Conservation (phyloP, 2,888 invertebrate species). For the Petrolisthes cinctipes region DNA sequence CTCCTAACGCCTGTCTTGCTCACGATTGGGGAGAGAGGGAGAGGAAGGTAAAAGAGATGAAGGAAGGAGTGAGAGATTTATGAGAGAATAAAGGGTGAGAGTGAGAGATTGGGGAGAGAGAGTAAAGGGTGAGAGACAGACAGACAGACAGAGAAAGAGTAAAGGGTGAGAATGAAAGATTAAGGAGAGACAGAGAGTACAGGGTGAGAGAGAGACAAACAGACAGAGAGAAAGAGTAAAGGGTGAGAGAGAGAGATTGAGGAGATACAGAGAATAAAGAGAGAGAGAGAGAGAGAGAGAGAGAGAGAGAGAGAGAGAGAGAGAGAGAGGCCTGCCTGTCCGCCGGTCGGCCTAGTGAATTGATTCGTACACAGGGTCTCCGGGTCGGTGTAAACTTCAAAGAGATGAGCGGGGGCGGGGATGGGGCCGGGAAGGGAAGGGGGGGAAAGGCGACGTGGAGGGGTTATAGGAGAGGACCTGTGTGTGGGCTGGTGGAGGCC, state of each 20-base stretch:
- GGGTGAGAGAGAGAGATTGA: neutral
- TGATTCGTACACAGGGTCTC: constrained; percentile 38
- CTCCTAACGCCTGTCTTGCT: too few relatives aligned
- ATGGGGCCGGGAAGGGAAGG: neutral
- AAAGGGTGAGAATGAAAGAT: neutral
- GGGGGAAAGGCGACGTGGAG: neutral
- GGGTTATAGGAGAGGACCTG: neutral
- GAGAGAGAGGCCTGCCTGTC: constrained; percentile 27
- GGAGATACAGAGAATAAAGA: neutral
- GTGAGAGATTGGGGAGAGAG: neutral
- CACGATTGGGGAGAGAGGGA: too few relatives aligned
- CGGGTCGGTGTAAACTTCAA: constrained; percentile 28
- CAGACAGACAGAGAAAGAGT: neutral
- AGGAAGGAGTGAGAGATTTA: too few relatives aligned
- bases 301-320: constrained; percentile 31
- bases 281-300: neutral
- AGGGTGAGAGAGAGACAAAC: neutral
- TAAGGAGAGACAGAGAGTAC: neutral
- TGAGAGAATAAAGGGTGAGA: neutral
- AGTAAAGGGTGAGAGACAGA: neutral
- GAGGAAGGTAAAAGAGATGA: too few relatives aligned
- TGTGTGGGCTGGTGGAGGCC: neutral
- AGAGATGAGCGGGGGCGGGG: constrained; percentile 16
- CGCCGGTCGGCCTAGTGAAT: constrained; percentile 27
- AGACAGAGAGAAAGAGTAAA: neutral